Conservation (phyloP, 1,140 invertebrate genomes). For the Gonioctena quinquepunctata region DNA sequence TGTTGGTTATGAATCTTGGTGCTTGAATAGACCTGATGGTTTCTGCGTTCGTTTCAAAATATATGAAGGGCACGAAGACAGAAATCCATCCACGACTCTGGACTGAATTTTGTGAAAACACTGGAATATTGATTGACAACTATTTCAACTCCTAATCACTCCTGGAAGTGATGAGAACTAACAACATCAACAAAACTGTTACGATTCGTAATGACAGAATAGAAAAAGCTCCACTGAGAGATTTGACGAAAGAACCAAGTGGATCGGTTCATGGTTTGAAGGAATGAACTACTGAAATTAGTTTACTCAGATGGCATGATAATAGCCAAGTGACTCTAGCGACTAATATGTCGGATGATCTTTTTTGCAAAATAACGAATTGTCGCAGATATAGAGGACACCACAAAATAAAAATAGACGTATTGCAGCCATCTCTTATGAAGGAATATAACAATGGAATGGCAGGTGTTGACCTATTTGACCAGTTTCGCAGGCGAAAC, state of each 20-base stretch:
- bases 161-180: neutral
- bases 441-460: no score
- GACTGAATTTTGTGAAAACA: neutral
- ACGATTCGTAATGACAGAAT: neutral
- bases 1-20: no score
- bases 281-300: neutral
- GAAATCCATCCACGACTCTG: neutral
- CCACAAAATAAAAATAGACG: no score
- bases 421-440: no score
- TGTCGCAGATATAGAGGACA: no score
- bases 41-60: neutral
- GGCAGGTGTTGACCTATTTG: no score
- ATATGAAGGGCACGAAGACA: neutral
- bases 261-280: neutral
- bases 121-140: neutral
- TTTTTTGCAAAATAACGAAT: no score
- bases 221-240: neutral
- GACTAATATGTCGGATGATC: neutral
- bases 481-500: no score
- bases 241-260: neutral
- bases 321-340: neutral
- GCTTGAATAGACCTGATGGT: no score
- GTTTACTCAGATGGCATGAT: neutral
- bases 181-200: neutral
- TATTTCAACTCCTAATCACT: neutral